Evolutionary conservation across 2,888 invertebrate species (phyloP), one percentile per base, ranked within the genome.

Genomic region (Nowickia ferox): DNA sequence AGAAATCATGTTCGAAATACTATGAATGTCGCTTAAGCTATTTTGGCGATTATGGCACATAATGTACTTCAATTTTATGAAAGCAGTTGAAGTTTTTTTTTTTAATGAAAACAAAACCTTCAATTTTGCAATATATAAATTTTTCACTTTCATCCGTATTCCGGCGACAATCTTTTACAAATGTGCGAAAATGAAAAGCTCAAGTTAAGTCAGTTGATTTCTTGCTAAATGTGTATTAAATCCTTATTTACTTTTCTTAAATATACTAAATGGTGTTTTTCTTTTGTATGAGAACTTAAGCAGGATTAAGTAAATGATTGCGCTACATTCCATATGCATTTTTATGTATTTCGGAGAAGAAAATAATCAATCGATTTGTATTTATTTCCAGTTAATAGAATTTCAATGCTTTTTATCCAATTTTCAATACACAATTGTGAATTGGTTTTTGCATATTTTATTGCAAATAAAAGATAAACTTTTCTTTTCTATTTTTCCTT

Each of bases 231-330:
- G 6, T 30, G 0, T 48, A 48, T 19, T 53, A 17, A 53, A 53
- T 53, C 51, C 57, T 13, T 55, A 15, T 74, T 22, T 74, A 63
- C 19, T 42, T 6, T 30, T 30, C 30, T 30, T 30, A 30, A 30
- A 30, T 30, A 30, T 1, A 30, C 6, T 5, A 30, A 30, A 30
- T 30, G 30, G 0, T 30, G 5, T 30, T 30, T 30, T 6, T 30
- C 30, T 30, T 30, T 30, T 30, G 6, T 30, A 1, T 30, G 30
- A 53, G 9, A 65, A 44, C 65, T 44, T 65, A 17, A 44, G 61
- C 63, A 44, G 44, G 22, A 76, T 65, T 76, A 65, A 76, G 9
- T 10, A 65, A 65, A 46, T 30, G 38, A 65, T 61, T 72, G 46
- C 6, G 30, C 57, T 17, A 19, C 22, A 72, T 46, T 59, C 46